Evolutionary conservation across 37 sponge, comb jelly and placozoan species (phyloP).

Genomic region (Beroe forskalii): DNA sequence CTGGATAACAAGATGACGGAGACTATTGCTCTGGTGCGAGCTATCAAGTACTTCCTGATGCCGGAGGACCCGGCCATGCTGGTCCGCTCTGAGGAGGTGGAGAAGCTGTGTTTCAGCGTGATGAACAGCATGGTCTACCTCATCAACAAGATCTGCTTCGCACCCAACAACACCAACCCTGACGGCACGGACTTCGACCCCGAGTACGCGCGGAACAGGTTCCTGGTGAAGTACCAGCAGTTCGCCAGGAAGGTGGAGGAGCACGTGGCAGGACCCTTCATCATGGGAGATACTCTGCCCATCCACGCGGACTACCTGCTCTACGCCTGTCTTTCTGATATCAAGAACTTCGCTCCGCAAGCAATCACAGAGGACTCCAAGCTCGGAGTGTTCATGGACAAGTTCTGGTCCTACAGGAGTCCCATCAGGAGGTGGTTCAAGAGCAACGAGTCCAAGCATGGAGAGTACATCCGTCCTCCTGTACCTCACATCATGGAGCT

Average conservation of each 20-base stretch:
- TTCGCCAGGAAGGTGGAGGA: neutral
- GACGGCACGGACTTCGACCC: neutral
- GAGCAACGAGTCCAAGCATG: neutral
- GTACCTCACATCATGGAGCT: conserved; percentile 3
- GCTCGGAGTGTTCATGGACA: neutral
- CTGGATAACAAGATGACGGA: conserved; percentile 58
- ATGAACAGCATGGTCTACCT: conserved; percentile 59
- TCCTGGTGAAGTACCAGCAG: neutral
- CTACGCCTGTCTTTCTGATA: conserved; percentile 4
- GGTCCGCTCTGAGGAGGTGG: neutral
- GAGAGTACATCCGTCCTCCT: conserved; percentile 35
- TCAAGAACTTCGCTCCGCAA: neutral
- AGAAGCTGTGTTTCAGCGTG: conserved; percentile 26
- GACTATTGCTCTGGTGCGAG: conserved; percentile 11
- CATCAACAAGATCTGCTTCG: conserved; percentile 60
- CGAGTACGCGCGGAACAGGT: neutral
- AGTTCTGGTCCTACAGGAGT: neutral
- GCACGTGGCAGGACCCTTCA: neutral
- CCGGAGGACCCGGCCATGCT: conserved; percentile 14
- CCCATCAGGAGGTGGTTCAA: conserved; percentile 11
- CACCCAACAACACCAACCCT: conserved; percentile 31
- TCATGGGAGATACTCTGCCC: conserved; percentile 25
- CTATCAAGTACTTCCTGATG: conserved; percentile 5
- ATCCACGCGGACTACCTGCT: conserved; percentile 16
- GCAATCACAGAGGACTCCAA: neutral